Evolutionary conservation across 2,888 invertebrate genomes (phyloP).

Genomic region (Spodoptera exigua): DNA sequence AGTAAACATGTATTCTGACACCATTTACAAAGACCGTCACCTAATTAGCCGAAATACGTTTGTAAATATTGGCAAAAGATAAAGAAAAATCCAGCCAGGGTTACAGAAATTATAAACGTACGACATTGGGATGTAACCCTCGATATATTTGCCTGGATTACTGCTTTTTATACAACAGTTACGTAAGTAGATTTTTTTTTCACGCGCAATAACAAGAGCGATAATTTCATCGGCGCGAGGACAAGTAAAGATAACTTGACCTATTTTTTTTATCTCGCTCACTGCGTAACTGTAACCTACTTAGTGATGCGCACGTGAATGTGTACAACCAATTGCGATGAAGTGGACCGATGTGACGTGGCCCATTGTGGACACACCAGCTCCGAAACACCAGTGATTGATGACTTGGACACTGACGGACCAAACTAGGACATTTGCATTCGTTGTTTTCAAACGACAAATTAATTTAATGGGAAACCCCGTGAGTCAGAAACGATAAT

Average conservation of each 20-base stretch:
- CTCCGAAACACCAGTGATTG: conserved; percentile 65
- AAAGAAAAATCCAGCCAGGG: conserved; percentile 45
- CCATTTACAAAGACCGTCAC: conserved; percentile 50
- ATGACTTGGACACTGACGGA: conserved; percentile 52
- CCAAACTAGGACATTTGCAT: conserved; percentile 31
- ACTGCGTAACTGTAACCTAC: conserved; percentile 85
- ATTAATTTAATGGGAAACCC: conserved; percentile 44
- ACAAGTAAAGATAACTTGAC: conserved; percentile 88
- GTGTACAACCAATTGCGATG: conserved; percentile 71
- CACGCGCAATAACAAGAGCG: conserved; percentile 81
- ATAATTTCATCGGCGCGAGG: conserved; percentile 87
- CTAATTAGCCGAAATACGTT: conserved; percentile 52
- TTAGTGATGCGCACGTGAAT: conserved; percentile 77
- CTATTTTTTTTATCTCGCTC: conserved; percentile 87
- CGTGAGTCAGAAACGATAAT: conserved; percentile 48
- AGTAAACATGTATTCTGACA: conserved; percentile 23
- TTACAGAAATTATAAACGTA: conserved; percentile 50
- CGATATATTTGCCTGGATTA: conserved; percentile 56
- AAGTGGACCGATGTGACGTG: conserved; percentile 70
- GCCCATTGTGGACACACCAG: conserved; percentile 57
- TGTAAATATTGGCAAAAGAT: conserved; percentile 54
- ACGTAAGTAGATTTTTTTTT: conserved; percentile 78
- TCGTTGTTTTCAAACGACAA: conserved; percentile 4
- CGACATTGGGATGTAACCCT: conserved; percentile 60
- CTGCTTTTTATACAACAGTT: conserved; percentile 61